These are phyloP conservation scores for Pachyuromys duprasi DNA, from an alignment of 2,797 vertebrate species.

Conservation along the genomic window DNA sequence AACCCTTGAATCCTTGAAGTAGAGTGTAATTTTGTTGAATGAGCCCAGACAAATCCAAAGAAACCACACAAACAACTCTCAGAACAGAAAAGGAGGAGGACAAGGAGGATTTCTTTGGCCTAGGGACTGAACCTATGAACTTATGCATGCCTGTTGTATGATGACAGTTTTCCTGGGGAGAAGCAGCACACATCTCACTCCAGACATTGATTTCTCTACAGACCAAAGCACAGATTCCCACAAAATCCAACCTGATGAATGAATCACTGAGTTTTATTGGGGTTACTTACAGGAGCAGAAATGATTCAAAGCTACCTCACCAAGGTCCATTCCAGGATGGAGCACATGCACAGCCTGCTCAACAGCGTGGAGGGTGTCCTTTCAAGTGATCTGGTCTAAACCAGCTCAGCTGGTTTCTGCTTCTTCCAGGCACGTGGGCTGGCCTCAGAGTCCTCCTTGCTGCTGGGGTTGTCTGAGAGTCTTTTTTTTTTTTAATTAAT, in stretches of 20 bases:
- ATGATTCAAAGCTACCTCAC: background rate
- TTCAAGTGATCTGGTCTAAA: background rate
- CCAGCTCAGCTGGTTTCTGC: background rate
- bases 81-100: background rate
- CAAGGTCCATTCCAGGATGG: background rate
- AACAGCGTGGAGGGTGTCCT: background rate
- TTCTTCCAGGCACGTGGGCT: background rate
- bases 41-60: background rate
- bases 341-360: background rate
- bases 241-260: background rate
- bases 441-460: background rate
- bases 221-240: background rate
- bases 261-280: background rate
- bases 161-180: background rate
- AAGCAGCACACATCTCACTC: background rate
- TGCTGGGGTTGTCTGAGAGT: background rate
- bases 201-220: background rate
- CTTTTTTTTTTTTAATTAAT: too few relatives aligned
- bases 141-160: background rate
- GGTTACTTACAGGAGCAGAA: background rate
- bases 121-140: background rate
- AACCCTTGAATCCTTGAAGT: background rate
- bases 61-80: background rate
- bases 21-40: background rate
- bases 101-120: background rate